Evolutionary conservation across 1,140 invertebrate genomes (phyloP).

Genomic region (Pogonomyrmex californicus): DNA sequence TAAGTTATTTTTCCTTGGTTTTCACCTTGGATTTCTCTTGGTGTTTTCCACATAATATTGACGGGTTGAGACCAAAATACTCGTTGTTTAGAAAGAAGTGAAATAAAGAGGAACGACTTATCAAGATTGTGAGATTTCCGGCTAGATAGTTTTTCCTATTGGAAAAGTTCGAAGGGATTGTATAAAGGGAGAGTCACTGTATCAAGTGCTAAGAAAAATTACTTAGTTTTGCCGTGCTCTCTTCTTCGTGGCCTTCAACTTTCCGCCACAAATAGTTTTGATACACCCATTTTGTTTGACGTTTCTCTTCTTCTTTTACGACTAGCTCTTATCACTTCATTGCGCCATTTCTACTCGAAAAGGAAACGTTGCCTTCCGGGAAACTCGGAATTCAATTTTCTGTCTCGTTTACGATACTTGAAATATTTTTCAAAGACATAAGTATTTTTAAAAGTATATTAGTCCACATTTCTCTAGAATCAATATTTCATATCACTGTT

Average conservation of each 20-base stretch:
- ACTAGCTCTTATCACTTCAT: conserved; percentile 49
- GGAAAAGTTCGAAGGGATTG: conserved; percentile 50
- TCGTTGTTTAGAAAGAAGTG: conserved; percentile 21
- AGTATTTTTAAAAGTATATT: conserved; percentile 15
- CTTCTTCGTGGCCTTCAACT: conserved; percentile 50
- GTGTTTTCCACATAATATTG: neutral
- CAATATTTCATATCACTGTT: neutral
- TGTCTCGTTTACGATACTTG: conserved; percentile 56
- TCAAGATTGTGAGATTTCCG: conserved; percentile 46
- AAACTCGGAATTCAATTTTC: conserved; percentile 58
- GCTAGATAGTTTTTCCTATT: conserved; percentile 38
- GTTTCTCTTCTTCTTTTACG: conserved; percentile 34
- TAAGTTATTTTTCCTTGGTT: neutral
- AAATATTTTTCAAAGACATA: conserved; percentile 47
- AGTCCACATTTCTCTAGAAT: conserved; percentile 2
- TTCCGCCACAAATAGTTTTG: conserved; percentile 52
- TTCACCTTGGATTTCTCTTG: conserved; percentile 8
- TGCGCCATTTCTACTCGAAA: conserved; percentile 41
- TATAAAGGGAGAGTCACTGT: conserved; percentile 41
- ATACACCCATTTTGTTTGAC: conserved; percentile 51
- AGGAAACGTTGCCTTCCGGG: conserved; percentile 34
- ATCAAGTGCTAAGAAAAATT: conserved; percentile 60
- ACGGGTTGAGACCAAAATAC: neutral
- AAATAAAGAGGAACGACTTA: conserved; percentile 46
- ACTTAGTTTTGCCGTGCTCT: conserved; percentile 30